A percentile compares a stretch with the other conserved stretches of the same genome.
These are phyloP conservation scores for Danaus chrysippus DNA, from an alignment of 2,888 invertebrate genomes.

Conservation along the genomic window DNA sequence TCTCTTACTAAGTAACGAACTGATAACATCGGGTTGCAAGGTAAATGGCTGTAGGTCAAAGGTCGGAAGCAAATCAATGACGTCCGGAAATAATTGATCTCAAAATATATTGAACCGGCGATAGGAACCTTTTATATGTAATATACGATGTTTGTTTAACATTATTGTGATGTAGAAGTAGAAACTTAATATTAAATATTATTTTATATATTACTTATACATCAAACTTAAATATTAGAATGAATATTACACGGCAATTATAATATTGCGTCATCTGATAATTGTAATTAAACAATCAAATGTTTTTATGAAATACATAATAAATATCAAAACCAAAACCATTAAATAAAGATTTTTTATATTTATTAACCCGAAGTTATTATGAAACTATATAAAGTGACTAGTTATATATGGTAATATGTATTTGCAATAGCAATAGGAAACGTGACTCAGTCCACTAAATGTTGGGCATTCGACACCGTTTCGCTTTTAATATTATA, in stretches of 20 bases:
- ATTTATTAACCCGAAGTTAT: not conserved
- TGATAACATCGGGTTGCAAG: constrained; percentile 26
- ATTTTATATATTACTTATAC: not conserved
- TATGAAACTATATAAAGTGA: not conserved
- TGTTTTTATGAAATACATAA: too few species aligned
- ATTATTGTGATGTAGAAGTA: not conserved
- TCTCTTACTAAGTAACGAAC: constrained; percentile 1
- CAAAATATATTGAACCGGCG: constrained; percentile 9
- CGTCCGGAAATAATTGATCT: constrained; percentile 34
- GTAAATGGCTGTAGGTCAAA: constrained; percentile 33
- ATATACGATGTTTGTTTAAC: too few species aligned
- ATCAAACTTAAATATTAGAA: not conserved
- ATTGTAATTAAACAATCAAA: not conserved
- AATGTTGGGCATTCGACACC: constrained; percentile 37
- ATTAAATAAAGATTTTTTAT: not conserved
- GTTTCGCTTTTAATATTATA: constrained; percentile 30
- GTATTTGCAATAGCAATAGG: constrained; percentile 33
- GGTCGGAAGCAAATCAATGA: constrained; percentile 34
- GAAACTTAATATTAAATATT: not conserved
- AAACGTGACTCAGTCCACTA: constrained; percentile 39
- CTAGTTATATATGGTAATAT: not conserved
- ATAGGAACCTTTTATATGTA: not conserved
- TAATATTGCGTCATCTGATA: not conserved
- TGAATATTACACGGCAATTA: not conserved
- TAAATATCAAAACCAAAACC: too few species aligned